phyloP scores from a whole-genome alignment of 2,888 invertebrate genomes.

The Phasia obesa region DNA sequence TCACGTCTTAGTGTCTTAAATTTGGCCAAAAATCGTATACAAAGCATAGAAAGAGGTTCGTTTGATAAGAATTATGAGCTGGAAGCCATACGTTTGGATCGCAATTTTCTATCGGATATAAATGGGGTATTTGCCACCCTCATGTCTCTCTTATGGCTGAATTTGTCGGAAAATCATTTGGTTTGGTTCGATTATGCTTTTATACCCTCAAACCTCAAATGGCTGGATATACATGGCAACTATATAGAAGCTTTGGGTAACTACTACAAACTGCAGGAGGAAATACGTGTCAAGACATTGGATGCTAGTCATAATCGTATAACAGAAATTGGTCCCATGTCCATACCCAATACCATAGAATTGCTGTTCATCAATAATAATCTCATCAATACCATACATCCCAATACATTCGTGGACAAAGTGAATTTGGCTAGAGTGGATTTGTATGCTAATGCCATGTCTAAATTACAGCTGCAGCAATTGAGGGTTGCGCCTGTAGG shows the following conservation, averaged over 20 bases:
- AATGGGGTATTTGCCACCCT: constrained; percentile 94
- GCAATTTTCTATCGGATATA: constrained; percentile 93
- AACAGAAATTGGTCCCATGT: constrained; percentile 90
- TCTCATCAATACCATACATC: constrained; percentile 89
- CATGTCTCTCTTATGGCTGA: constrained; percentile 92
- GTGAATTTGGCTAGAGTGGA: constrained; percentile 93
- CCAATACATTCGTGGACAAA: constrained; percentile 94
- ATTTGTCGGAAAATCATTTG: constrained; percentile 94
- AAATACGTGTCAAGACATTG: constrained; percentile 92
- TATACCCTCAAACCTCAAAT: constrained; percentile 93
- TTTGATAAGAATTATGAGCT: constrained; percentile 92
- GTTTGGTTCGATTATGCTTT: constrained; percentile 97
- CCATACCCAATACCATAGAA: constrained; percentile 94
- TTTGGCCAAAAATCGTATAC: constrained; percentile 94
- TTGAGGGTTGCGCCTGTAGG: constrained; percentile 88
- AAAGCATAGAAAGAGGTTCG: constrained; percentile 91
- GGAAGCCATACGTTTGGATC: constrained; percentile 93
- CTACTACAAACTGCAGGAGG: constrained; percentile 92
- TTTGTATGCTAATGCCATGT: constrained; percentile 93
- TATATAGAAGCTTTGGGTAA: constrained; percentile 94
- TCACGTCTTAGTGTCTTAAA: constrained; percentile 93
- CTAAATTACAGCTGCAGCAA: constrained; percentile 91
- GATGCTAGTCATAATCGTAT: constrained; percentile 96
- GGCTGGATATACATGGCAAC: constrained; percentile 95
- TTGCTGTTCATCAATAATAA: constrained; percentile 94